phyloP scores from a whole-genome alignment of 2,113 vertebrate genomes.

The Ictalurus punctatus region DNA sequence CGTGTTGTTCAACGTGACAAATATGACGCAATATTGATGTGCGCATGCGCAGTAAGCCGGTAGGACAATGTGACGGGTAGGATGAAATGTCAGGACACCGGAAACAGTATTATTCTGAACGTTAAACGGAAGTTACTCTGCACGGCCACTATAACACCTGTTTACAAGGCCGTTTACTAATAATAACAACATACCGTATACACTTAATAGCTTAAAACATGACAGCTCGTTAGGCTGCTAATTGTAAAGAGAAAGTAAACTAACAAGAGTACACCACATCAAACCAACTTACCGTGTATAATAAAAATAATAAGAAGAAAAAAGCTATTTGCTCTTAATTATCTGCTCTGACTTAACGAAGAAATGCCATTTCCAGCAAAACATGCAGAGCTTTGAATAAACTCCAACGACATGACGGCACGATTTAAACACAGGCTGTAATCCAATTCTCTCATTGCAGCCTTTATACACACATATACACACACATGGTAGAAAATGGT shows the following conservation, averaged over 20 bases:
- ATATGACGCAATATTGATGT: too few species aligned
- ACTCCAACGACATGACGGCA: not conserved
- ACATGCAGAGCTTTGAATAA: too few species aligned
- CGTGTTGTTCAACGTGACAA: too few species aligned
- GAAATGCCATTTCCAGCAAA: not conserved
- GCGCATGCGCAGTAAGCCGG: too few species aligned
- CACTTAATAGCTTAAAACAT: not conserved
- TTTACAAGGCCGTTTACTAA: not conserved
- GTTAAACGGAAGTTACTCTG: not conserved
- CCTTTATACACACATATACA: not conserved
- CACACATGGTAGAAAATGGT: not conserved
- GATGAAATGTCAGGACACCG: too few species aligned
- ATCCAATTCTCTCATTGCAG: not conserved
- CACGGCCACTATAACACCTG: not conserved
- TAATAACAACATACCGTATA: not conserved
- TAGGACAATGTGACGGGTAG: too few species aligned
- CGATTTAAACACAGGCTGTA: not conserved
- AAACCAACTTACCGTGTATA: not conserved
- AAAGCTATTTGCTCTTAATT: not conserved
- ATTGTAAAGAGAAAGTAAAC: not conserved
- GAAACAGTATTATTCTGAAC: not conserved
- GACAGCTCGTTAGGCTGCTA: not conserved
- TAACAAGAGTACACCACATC: too few species aligned
- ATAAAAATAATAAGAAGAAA: not conserved
- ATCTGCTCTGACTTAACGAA: not conserved